Conservation (phyloP, 2,888 invertebrate genomes). For the Temnothorax ravouxi region DNA sequence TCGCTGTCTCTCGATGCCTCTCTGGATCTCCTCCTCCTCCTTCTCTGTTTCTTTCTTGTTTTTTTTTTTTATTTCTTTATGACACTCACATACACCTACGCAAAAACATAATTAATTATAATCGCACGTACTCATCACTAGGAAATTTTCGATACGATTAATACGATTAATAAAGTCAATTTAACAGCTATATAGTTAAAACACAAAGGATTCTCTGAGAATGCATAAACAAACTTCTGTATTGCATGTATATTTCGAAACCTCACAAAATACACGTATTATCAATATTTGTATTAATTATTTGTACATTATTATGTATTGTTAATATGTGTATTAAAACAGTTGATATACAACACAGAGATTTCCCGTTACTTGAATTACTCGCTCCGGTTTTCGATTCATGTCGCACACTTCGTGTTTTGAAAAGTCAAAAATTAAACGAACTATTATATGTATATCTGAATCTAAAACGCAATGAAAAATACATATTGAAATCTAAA, state of each 20-base stretch:
- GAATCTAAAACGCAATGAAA: neutral
- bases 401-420: neutral
- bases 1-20: neutral
- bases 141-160: neutral
- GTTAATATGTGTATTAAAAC: neutral
- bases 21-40: neutral
- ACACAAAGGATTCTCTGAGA: neutral
- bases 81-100: neutral
- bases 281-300: slow-evolving; percentile 5
- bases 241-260: neutral
- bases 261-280: neutral
- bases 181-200: neutral
- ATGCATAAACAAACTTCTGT: neutral
- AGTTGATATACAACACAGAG: neutral
- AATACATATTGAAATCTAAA: neutral
- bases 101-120: slow-evolving; percentile 4
- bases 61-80: neutral
- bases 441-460: neutral
- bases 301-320: neutral
- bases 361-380: neutral
- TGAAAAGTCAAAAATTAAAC: neutral
- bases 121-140: neutral
- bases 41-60: neutral
- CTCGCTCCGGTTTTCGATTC: neutral
- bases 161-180: slow-evolving; percentile 12